Percentiles rank a stretch among this genome's conserved stretches.
Evolutionary conservation across 2,113 vertebrate genomes (phyloP).

Genomic region (Charadrius vociferus): DNA sequence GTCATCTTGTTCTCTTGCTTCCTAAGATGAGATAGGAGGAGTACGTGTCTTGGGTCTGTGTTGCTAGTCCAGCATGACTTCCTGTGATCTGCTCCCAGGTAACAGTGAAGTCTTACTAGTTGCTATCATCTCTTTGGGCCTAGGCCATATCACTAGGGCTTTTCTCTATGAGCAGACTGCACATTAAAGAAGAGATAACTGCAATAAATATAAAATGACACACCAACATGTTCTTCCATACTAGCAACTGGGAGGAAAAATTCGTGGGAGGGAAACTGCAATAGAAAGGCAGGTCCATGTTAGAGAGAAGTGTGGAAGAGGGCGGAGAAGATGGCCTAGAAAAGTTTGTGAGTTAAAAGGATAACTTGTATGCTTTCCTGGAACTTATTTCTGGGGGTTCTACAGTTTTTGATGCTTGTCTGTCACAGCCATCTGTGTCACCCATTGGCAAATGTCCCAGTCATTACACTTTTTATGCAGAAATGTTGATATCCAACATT

Average conservation of each 20-base stretch:
- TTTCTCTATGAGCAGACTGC: background rate
- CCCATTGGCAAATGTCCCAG: background rate
- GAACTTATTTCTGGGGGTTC: background rate
- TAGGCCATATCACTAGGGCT: background rate
- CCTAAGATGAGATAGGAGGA: background rate
- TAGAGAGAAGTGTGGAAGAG: background rate
- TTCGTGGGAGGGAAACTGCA: background rate
- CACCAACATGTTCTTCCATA: background rate
- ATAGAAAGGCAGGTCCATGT: background rate
- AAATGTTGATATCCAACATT: background rate
- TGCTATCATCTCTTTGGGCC: background rate
- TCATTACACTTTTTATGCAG: background rate
- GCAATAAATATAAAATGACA: background rate
- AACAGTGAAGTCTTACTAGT: background rate
- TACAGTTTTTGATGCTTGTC: background rate
- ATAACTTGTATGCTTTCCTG: background rate
- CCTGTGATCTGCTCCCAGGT: background rate
- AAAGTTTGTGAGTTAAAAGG: background rate
- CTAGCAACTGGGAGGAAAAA: background rate
- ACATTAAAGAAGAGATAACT: background rate
- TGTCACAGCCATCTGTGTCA: background rate
- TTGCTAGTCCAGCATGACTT: background rate
- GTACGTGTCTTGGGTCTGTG: background rate
- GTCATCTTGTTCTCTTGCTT: background rate
- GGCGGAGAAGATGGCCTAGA: background rate